Evolutionary conservation across 2,888 invertebrate genomes (phyloP), one percentile per base, ranked within the genome.

Genomic region (Oeneis ivallda): DNA sequence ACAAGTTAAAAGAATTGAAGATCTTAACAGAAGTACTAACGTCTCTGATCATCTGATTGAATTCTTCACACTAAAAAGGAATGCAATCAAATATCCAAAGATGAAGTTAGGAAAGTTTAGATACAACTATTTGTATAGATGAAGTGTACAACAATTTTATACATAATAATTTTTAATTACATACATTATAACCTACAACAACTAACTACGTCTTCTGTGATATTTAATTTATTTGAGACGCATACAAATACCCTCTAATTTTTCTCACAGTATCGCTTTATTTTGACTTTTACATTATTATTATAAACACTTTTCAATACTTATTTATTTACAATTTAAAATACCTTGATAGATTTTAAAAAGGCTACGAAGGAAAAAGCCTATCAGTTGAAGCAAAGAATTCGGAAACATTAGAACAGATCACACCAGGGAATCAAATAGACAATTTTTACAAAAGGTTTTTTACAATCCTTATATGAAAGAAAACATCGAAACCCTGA

Each of bases 211-310:
- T 84, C 86, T 77, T 83, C 86, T 84, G 85, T 89, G 89, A 89
- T 90, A 90, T 87, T 83, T 83, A 75, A 74, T 79, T 76, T 75
- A 74, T 84, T 85, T 84, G 83, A 86, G 89, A 89, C 89, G 85
- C 79, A 71, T 83, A 78, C 76, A 74, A 79, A 83, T 89, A 89
- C 81, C 84, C 81, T 86, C 92, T 92, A 92, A 89, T 85, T 79
- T 89, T 92, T 91, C 83, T 92, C 92, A 92, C 92, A 92, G 92
- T 89, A 80, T 87, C 87, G 92, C 92, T 92, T 92, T 87, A 90
- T 89, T 89, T 90, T 92, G 92, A 92, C 92, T 89, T 80, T 88
- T 79, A 86, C 77, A 79, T 87, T 37, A 86, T 82, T 84, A 86
- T 82, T 84, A 88, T 85, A 83, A 88, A 89, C 85, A 86, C 76